Evolutionary conservation across 2,888 invertebrate species (phyloP), one percentile per base, ranked within the genome.

Genomic region (Leptopilina syphax): DNA sequence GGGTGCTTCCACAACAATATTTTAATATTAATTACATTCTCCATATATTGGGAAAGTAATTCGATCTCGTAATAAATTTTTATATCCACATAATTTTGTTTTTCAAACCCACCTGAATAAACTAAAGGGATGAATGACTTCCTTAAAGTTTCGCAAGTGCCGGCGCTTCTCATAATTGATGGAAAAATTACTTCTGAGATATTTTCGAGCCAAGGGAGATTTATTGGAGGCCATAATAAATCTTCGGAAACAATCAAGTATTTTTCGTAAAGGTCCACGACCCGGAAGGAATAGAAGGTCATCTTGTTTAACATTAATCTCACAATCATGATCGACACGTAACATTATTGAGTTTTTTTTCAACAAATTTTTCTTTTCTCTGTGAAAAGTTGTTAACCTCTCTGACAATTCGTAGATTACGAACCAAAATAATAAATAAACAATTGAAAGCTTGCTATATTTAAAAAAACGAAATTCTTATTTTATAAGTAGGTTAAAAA

Each of bases 91-190:
- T 18, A 18, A 18, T 18, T 34, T 34, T 34, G 2, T 34, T 34
- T 34, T 34, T 34, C 3, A 34, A 34, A 34, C 34, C 4, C 34
- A 91, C 91, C 89, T 89, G 82, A 92, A 90, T 12, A 87, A 76
- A 85, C 91, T 91, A 79, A 91, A 91, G 3, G 91, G 91, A 80
- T 92, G 92, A 82, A 91, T 89, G 4, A 89, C 85, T 54, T 83
- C 44, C 6, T 68, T 83, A 77, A 88, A 84, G 73, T 87, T 84
- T 70, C 83, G 84, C 50, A 89, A 83, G 73, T 92, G 91, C 13
- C 88, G 87, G 78, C 87, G 86, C 81, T 87, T 89, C 80, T 92
- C 91, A 63, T 85, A 82, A 63, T 87, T 82, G 76, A 90, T 87
- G 5, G 89, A 87, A 34, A 88, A 88, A 5, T 82, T 86, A 84